Evolutionary conservation across 1,140 invertebrate genomes (phyloP).

Genomic region (Teleopsis dalmanni): DNA sequence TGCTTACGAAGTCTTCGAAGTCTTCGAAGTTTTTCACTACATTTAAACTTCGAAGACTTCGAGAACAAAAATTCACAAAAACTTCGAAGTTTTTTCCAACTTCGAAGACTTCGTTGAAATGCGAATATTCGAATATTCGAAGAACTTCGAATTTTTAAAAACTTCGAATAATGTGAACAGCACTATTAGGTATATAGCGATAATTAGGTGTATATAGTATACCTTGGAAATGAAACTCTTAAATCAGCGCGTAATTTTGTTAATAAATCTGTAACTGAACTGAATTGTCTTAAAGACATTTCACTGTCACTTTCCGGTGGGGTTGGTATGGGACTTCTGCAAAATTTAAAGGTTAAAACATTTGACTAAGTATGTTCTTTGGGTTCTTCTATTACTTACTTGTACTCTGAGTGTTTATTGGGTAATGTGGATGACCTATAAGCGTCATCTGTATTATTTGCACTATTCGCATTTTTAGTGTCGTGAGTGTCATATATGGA

Average conservation of each 20-base stretch:
- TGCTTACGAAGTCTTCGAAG: too few species aligned
- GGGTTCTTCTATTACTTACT: too few species aligned
- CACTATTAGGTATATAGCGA: conserved; percentile 44
- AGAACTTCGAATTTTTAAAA: too few species aligned
- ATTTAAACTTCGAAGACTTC: too few species aligned
- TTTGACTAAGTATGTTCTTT: not conserved
- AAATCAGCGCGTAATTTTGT: conserved; percentile 79
- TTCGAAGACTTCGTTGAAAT: conserved; percentile 78
- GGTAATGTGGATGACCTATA: conserved; percentile 31
- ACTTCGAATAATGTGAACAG: too few species aligned
- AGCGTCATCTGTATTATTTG: conserved; percentile 13
- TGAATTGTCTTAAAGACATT: conserved; percentile 80
- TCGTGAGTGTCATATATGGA: conserved; percentile 35
- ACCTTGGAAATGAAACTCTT: conserved; percentile 80
- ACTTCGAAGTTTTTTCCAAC: not conserved
- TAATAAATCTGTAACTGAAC: conserved; percentile 77
- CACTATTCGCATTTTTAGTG: conserved; percentile 15
- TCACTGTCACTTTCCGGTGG: conserved; percentile 57
- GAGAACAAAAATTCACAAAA: not conserved
- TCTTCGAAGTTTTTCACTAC: too few species aligned
- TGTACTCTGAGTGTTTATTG: conserved; percentile 39
- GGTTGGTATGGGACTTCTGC: conserved; percentile 48
- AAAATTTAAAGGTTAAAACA: too few species aligned
- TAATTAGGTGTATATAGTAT: conserved; percentile 18
- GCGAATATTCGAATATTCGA: too few species aligned